phyloP scores from a whole-genome alignment of 2,797 vertebrate species.

The Onychomys torridus region DNA sequence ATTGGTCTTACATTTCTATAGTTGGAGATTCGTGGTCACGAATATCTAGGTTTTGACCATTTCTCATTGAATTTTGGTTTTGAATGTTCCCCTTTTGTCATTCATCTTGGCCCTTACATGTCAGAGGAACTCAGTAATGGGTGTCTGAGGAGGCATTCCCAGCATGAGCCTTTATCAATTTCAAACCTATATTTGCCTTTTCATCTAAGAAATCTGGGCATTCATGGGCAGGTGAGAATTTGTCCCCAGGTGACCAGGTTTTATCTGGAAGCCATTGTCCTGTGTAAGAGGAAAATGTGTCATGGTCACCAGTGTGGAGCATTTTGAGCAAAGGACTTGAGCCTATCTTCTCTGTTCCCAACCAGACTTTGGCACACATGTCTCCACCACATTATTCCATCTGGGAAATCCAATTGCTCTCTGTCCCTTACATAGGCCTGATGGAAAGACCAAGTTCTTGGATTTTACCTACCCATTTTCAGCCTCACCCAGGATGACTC shows the following conservation, averaged over 20 bases:
- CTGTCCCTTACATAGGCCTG: not conserved
- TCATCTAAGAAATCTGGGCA: not conserved
- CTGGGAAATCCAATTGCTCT: not conserved
- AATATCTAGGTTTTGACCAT: not conserved
- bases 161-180: not conserved
- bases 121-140: not conserved
- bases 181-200: slow-evolving; percentile 3
- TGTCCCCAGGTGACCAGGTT: not conserved
- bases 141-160: not conserved
- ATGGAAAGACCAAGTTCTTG: not conserved
- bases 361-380: not conserved
- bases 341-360: not conserved
- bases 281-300: not conserved
- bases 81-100: not conserved
- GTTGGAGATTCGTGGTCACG: not conserved
- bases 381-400: not conserved
- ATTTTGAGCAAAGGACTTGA: not conserved
- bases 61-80: slow-evolving; percentile 15
- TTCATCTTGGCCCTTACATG: not conserved
- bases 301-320: not conserved
- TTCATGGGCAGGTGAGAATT: not conserved
- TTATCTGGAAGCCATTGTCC: not conserved
- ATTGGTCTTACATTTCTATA: not conserved
- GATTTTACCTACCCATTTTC: not conserved
- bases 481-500: not conserved